Conservation (phyloP, 2,888 invertebrate species). For the Cynaeus angustus region DNA sequence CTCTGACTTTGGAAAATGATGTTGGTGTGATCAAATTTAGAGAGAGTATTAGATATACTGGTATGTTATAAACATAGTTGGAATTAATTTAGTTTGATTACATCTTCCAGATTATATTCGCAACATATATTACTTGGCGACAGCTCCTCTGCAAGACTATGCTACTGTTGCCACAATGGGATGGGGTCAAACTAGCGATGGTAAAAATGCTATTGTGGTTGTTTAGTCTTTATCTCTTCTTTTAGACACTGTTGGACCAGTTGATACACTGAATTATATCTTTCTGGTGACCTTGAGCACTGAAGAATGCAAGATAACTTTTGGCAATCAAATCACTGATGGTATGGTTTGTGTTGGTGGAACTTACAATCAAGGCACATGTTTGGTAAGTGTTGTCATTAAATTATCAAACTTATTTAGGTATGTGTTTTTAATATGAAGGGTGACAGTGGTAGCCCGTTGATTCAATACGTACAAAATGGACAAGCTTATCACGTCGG, state of each 20-base stretch:
- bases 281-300: slow-evolving; percentile 6
- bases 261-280: neutral
- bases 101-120: slow-evolving; percentile 18
- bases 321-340: slow-evolving; percentile 17
- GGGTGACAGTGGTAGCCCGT: slow-evolving; percentile 21
- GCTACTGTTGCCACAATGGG: slow-evolving; percentile 11
- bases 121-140: slow-evolving; percentile 15
- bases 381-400: slow-evolving; percentile 13
- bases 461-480: neutral
- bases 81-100: no score
- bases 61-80: no score
- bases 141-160: slow-evolving; percentile 5
- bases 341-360: slow-evolving; percentile 25
- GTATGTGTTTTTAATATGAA: neutral
- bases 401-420: no score
- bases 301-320: slow-evolving; percentile 12
- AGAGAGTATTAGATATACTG: slow-evolving; percentile 2
- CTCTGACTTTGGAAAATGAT: slow-evolving; percentile 17
- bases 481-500: slow-evolving; percentile 1
- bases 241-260: slow-evolving; percentile 5
- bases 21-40: slow-evolving; percentile 24
- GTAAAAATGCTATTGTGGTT: neutral
- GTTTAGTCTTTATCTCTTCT: neutral
- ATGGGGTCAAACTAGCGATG: slow-evolving; percentile 25
- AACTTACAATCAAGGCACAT: slow-evolving; percentile 33